Evolutionary conservation across 1,140 invertebrate genomes (phyloP).

Genomic region (Colletes gigas): DNA sequence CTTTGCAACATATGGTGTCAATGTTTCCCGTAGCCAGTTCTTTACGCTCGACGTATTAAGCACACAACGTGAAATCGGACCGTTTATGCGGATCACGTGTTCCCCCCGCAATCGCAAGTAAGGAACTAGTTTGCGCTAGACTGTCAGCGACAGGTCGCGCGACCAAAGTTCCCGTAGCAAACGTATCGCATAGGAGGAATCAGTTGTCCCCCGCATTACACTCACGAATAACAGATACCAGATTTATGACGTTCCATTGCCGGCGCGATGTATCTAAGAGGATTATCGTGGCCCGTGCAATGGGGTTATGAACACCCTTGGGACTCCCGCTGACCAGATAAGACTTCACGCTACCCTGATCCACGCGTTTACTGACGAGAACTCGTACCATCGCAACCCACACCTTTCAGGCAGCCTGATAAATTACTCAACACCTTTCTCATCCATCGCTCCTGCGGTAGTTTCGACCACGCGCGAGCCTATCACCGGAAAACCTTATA

Average conservation of each 20-base stretch:
- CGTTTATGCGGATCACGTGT: background rate
- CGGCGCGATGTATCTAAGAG: conserved; percentile 34
- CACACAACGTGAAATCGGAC: background rate
- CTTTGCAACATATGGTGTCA: no score
- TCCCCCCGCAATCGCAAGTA: background rate
- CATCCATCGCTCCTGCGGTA: conserved; percentile 51
- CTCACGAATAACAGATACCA: conserved; percentile 28
- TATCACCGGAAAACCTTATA: conserved; percentile 57
- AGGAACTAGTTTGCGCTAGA: background rate
- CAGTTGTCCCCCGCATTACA: conserved; percentile 4
- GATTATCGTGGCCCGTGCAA: conserved; percentile 39
- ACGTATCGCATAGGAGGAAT: conserved; percentile 18
- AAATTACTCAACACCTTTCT: conserved; percentile 72
- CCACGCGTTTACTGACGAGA: conserved; percentile 50
- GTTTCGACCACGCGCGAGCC: conserved; percentile 36
- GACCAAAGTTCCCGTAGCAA: background rate
- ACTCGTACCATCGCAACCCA: conserved; percentile 55
- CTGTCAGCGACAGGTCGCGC: background rate
- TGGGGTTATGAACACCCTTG: conserved; percentile 60
- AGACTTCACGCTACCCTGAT: conserved; percentile 63
- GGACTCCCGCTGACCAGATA: conserved; percentile 66
- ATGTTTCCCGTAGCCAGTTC: no score
- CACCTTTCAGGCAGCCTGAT: conserved; percentile 69
- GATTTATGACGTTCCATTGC: conserved; percentile 45
- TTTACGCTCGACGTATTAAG: background rate